Percentiles rank a stretch among this genome's conserved stretches.
Evolutionary conservation across 1,140 invertebrate species (phyloP).

Genomic region (Pomacea maculata): DNA sequence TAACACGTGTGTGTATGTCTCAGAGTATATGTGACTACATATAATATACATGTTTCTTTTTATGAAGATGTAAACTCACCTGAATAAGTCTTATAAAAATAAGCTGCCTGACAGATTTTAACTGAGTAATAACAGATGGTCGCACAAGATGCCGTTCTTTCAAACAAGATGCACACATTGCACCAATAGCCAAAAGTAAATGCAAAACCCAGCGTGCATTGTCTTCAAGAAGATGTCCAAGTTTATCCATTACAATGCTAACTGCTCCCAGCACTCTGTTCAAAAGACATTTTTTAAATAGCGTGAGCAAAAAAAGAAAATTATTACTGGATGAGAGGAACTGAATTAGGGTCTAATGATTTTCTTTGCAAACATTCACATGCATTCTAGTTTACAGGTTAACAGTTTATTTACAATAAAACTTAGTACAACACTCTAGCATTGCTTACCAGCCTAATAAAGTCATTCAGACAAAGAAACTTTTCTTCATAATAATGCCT

Average conservation of each 20-base stretch:
- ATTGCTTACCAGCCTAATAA: too few relatives aligned
- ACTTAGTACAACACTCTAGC: too few relatives aligned
- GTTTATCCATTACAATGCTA: slow-evolving; percentile 83
- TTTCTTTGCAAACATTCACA: too few relatives aligned
- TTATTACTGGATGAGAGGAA: too few relatives aligned
- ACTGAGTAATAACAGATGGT: slow-evolving; percentile 62
- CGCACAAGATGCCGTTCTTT: slow-evolving; percentile 54
- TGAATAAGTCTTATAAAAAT: slow-evolving; percentile 55
- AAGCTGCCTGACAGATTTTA: slow-evolving; percentile 73
- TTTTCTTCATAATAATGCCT: too few relatives aligned
- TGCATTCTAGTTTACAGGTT: too few relatives aligned
- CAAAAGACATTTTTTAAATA: neutral
- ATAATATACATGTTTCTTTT: neutral
- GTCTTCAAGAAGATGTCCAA: slow-evolving; percentile 78
- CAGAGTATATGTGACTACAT: neutral
- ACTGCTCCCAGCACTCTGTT: slow-evolving; percentile 78
- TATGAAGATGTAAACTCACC: slow-evolving; percentile 36
- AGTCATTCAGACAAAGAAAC: too few relatives aligned
- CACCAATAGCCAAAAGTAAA: slow-evolving; percentile 77
- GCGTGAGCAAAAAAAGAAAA: too few relatives aligned
- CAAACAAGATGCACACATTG: slow-evolving; percentile 73
- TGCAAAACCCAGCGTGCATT: slow-evolving; percentile 78
- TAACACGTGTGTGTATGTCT: neutral
- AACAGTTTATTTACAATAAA: too few relatives aligned
- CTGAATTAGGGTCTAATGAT: too few relatives aligned